These are phyloP conservation scores for Chiropotes sagulatus DNA, from an alignment of 2,797 vertebrate genomes.

Conservation along the genomic window DNA sequence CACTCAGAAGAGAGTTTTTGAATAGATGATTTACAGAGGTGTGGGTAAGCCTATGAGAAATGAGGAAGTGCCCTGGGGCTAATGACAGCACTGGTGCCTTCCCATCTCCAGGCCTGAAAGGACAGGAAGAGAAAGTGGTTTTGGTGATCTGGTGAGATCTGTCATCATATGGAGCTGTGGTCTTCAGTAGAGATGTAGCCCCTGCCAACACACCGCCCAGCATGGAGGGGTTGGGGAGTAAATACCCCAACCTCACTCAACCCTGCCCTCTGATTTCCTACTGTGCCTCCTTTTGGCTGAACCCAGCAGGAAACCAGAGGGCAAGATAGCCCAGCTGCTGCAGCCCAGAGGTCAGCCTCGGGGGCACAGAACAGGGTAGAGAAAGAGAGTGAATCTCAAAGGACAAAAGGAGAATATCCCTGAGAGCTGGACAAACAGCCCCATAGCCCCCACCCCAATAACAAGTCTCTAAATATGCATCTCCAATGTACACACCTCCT, in stretches of 20 bases:
- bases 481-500: neutral
- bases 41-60: neutral
- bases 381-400: neutral
- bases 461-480: neutral
- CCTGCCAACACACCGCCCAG: neutral
- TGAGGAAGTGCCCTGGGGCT: neutral
- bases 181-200: neutral
- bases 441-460: neutral
- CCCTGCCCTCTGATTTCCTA: neutral
- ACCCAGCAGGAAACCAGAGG: neutral
- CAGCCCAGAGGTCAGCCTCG: neutral
- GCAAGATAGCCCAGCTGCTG: neutral
- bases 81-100: neutral
- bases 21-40: neutral
- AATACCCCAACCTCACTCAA: neutral
- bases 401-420: neutral
- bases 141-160: neutral
- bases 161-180: neutral
- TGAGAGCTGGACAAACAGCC: neutral
- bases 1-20: neutral
- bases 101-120: neutral
- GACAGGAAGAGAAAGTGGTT: neutral
- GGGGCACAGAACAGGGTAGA: neutral
- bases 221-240: neutral
- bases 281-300: neutral